Evolutionary conservation across 2,888 invertebrate genomes (phyloP).

Genomic region (Leptinotarsa juncta): DNA sequence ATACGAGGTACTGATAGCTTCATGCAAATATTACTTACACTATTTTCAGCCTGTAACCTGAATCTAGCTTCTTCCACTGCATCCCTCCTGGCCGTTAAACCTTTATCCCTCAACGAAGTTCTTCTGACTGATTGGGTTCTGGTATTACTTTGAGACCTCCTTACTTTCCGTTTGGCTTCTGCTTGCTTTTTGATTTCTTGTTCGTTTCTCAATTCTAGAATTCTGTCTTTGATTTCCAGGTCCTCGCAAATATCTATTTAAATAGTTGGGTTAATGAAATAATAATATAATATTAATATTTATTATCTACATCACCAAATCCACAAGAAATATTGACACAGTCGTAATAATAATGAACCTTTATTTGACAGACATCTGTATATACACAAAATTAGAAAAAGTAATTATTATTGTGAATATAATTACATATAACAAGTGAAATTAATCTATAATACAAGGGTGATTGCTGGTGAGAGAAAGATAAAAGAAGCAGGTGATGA

Average conservation of each 20-base stretch:
- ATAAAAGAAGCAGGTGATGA: too few species aligned
- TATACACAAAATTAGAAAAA: too few species aligned
- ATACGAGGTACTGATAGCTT: too few species aligned
- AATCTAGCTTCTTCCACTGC: slow-evolving; percentile 91
- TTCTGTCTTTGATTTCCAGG: slow-evolving; percentile 90
- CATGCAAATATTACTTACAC: slow-evolving; percentile 48
- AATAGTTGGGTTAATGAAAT: not conserved
- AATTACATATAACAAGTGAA: too few species aligned
- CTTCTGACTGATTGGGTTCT: slow-evolving; percentile 93
- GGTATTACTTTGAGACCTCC: slow-evolving; percentile 81
- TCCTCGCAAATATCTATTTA: slow-evolving; percentile 93
- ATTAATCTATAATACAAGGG: too few species aligned
- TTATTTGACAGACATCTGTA: too few species aligned
- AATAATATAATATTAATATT: not conserved
- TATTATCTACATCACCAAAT: too few species aligned
- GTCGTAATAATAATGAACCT: too few species aligned
- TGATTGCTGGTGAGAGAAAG: too few species aligned
- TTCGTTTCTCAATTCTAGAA: slow-evolving; percentile 88
- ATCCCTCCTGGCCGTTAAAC: slow-evolving; percentile 92
- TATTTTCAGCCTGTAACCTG: slow-evolving; percentile 69
- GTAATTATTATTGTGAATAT: too few species aligned
- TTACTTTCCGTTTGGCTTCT: slow-evolving; percentile 74
- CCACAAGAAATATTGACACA: too few species aligned
- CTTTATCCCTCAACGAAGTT: slow-evolving; percentile 93
- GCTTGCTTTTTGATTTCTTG: slow-evolving; percentile 80